Percentiles rank a stretch among this genome's conserved stretches.
Evolutionary conservation across 23 tunicate species (phyloP).

Genomic region (Corella eumyota): DNA sequence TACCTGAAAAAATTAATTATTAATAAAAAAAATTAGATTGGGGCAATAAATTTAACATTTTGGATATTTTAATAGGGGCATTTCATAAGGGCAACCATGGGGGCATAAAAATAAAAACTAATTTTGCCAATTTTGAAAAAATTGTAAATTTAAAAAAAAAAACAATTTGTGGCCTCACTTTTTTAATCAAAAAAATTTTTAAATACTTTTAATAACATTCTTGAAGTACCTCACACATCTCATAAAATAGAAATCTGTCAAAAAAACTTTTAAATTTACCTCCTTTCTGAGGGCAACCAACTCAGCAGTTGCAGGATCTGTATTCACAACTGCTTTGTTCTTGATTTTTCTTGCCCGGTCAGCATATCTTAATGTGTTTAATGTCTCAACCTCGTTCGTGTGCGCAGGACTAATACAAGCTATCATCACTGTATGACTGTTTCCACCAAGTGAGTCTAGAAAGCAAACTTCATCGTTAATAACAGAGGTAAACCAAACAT

Average conservation of each 20-base stretch:
- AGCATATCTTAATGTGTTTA: conserved; percentile 88
- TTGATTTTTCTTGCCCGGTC: conserved; percentile 90
- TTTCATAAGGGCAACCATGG: no score
- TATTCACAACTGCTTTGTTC: conserved; percentile 83
- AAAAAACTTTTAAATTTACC: conserved; percentile 1
- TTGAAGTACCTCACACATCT: neutral
- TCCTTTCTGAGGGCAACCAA: conserved; percentile 62
- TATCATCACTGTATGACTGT: conserved; percentile 82
- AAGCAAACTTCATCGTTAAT: neutral
- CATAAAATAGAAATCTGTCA: neutral
- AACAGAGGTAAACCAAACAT: neutral
- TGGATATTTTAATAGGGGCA: neutral
- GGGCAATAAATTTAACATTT: neutral
- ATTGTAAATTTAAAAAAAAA: neutral
- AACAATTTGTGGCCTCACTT: neutral
- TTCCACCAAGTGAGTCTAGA: conserved; percentile 89
- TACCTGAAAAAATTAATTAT: no score
- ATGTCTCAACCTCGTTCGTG: conserved; percentile 61
- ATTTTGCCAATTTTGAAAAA: conserved; percentile 1
- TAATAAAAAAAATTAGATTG: conserved; percentile 15
- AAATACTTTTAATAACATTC: neutral
- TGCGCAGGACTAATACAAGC: conserved; percentile 87
- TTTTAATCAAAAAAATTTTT: neutral
- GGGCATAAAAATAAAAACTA: neutral
- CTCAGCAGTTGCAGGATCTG: conserved; percentile 71